phyloP scores from a whole-genome alignment of 2,888 invertebrate species.

The Andrena camellia region DNA sequence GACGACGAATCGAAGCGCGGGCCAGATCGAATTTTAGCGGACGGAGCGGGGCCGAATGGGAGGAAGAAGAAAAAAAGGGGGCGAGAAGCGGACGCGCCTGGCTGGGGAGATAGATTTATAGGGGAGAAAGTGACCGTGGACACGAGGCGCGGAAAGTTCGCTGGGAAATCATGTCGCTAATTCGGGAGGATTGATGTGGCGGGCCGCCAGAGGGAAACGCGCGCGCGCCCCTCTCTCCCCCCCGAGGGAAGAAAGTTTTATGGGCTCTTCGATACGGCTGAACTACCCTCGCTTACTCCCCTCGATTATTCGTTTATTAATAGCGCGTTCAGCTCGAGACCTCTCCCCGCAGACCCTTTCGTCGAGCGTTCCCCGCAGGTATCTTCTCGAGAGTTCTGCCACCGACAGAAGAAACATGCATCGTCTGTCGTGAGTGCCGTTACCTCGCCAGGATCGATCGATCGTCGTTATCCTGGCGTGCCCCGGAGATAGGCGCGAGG shows the following conservation, averaged over 20 bases:
- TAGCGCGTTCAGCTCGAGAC: conserved; percentile 4
- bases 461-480: conserved; percentile 68
- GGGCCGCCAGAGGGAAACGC: conserved; percentile 69
- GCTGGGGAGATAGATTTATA: conserved; percentile 67
- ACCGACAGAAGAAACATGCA: conserved; percentile 10
- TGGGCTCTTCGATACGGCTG: conserved; percentile 24
- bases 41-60: conserved; percentile 23
- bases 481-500: conserved; percentile 52
- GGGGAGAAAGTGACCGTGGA: conserved; percentile 59
- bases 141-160: conserved; percentile 64
- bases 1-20: conserved; percentile 38
- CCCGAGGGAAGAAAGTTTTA: conserved; percentile 53
- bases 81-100: conserved; percentile 54
- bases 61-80: not conserved
- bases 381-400: too few relatives aligned
- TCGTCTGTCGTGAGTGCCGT: not conserved
- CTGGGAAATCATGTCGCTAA: conserved; percentile 78
- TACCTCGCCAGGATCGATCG: conserved; percentile 71
- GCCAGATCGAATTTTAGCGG: conserved; percentile 63
- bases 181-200: conserved; percentile 77
- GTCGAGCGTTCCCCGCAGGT: not conserved
- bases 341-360: too few relatives aligned
- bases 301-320: conserved; percentile 53
- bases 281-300: conserved; percentile 41
- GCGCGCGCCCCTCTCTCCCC: conserved; percentile 16